Conservation (phyloP, 2,888 invertebrate genomes). For the Amiota minor region DNA sequence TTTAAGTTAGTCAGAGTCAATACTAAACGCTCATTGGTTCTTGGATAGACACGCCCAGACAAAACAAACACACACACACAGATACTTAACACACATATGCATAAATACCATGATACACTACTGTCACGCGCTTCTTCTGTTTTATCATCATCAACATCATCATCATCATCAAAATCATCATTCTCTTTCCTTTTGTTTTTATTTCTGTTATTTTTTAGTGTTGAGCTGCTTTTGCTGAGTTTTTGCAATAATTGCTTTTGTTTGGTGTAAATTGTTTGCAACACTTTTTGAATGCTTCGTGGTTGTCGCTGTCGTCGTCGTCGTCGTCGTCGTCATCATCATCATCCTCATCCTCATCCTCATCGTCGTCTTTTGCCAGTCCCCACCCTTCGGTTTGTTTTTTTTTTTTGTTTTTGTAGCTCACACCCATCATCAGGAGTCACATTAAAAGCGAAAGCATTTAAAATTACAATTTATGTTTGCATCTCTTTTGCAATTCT, state of each 20-base stretch:
- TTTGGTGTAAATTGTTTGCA: conserved; percentile 67
- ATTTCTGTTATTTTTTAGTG: conserved; percentile 19
- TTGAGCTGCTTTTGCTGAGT: conserved; percentile 18
- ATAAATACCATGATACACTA: background rate
- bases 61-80: conserved; percentile 20
- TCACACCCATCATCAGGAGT: background rate
- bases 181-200: conserved; percentile 32
- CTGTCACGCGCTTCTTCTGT: conserved; percentile 21
- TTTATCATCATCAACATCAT: conserved; percentile 8
- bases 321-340: background rate
- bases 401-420: background rate
- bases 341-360: conserved; percentile 2
- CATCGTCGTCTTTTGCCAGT: background rate
- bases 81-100: conserved; percentile 2
- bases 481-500: conserved; percentile 29
- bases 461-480: conserved; percentile 62
- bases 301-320: conserved; percentile 49
- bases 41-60: conserved; percentile 25
- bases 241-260: conserved; percentile 60
- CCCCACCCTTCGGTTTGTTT: background rate
- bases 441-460: conserved; percentile 65
- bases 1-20: conserved; percentile 1
- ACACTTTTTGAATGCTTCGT: conserved; percentile 68
- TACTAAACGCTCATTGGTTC: conserved; percentile 23
- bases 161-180: background rate